Conservation (phyloP, 92 coral and sea anemone genomes). For the Montipora capitata region DNA sequence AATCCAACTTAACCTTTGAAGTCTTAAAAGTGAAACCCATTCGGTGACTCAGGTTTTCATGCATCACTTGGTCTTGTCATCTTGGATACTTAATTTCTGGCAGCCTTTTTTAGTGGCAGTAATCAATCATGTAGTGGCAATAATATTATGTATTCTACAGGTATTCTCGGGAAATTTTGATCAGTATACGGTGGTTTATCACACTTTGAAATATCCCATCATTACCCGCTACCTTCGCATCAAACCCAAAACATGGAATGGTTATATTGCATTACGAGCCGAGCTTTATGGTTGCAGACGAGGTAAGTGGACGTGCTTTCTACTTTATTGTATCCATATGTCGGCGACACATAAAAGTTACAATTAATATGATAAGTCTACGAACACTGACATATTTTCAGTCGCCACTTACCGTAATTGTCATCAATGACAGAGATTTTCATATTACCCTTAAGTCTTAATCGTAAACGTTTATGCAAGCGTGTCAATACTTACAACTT, state of each 20-base stretch:
- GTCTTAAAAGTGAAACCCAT: no score
- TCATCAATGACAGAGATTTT: no score
- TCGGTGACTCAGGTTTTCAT: no score
- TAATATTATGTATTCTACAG: no score
- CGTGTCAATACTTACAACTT: background rate
- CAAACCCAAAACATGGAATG: conserved; percentile 81
- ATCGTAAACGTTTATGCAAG: no score
- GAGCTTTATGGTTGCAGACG: conserved; percentile 82
- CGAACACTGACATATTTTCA: no score
- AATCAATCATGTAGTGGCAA: no score
- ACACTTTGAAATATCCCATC: conserved; percentile 76
- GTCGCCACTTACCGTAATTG: no score
- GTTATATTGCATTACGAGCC: conserved; percentile 79
- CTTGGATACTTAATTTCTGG: conserved; percentile 35
- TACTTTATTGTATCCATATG: no score
- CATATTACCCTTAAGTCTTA: background rate
- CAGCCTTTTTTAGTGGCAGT: no score
- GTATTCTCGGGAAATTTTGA: conserved; percentile 79
- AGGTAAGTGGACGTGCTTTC: conserved; percentile 4
- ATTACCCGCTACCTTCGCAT: conserved; percentile 78
- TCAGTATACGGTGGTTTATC: conserved; percentile 57
- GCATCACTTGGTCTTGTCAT: background rate
- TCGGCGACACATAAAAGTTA: no score
- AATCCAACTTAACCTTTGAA: background rate
- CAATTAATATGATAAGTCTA: no score